Evolutionary conservation across 2,797 vertebrate genomes (phyloP).

Genomic region (Sarcophilus harrisii): DNA sequence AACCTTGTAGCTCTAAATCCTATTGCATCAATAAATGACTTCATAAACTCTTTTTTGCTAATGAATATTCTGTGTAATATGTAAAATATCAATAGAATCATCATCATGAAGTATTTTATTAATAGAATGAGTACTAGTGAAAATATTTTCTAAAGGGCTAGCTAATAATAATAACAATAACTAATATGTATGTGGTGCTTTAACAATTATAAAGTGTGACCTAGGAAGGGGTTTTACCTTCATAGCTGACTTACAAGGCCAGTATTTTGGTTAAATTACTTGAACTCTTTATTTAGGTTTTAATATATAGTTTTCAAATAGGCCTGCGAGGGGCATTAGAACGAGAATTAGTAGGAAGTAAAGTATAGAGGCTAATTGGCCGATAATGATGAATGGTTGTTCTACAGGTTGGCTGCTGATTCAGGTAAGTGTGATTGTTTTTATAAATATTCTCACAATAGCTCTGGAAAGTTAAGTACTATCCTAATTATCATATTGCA

Average conservation of each 20-base stretch:
- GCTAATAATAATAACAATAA: not conserved
- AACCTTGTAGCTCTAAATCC: not conserved
- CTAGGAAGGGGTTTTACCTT: too few species aligned
- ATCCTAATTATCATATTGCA: not conserved
- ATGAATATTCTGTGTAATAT: not conserved
- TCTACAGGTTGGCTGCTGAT: too few species aligned
- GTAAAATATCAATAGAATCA: accelerated
- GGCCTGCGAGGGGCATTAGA: too few species aligned
- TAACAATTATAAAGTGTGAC: not conserved
- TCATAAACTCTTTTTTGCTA: not conserved
- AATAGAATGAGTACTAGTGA: not conserved
- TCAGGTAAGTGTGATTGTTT: too few species aligned
- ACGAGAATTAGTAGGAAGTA: too few species aligned
- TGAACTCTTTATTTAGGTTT: too few species aligned
- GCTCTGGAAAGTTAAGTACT: not conserved
- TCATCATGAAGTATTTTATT: not conserved
- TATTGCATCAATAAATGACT: not conserved
- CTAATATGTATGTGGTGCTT: not conserved
- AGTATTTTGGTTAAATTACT: too few species aligned
- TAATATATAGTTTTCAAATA: too few species aligned
- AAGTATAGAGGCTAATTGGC: too few species aligned
- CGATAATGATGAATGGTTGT: too few species aligned
- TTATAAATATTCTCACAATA: not conserved
- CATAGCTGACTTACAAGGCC: too few species aligned
- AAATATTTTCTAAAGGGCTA: not conserved